These are phyloP conservation scores for Phrynosoma platyrhinos DNA, from an alignment of 2,113 vertebrate species.

Conservation along the genomic window DNA sequence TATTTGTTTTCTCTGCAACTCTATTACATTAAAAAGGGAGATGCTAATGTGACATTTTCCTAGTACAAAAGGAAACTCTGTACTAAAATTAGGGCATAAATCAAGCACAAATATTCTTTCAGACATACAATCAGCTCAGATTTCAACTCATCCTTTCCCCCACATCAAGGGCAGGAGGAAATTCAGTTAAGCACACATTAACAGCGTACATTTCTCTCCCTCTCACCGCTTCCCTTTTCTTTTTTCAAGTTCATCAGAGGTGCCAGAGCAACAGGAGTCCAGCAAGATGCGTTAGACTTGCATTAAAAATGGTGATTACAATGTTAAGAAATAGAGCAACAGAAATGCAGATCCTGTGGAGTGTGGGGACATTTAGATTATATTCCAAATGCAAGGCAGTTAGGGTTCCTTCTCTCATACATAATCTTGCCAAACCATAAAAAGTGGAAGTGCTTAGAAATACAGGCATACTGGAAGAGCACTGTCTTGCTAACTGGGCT, in stretches of 20 bases:
- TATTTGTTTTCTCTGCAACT: slow-evolving; percentile 57
- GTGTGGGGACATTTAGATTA: slow-evolving; percentile 37
- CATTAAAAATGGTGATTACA: slow-evolving; percentile 48
- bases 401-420: not conserved
- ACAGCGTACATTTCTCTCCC: not conserved
- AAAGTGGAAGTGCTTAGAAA: not conserved
- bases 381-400: slow-evolving; percentile 23
- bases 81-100: slow-evolving; percentile 77
- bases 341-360: slow-evolving; percentile 56
- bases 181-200: slow-evolving; percentile 42
- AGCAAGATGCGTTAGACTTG: slow-evolving; percentile 38
- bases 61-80: slow-evolving; percentile 67
- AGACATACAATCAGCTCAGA: slow-evolving; percentile 68
- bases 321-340: slow-evolving; percentile 43
- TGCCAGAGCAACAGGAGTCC: slow-evolving; percentile 7
- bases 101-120: slow-evolving; percentile 72
- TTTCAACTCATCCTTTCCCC: slow-evolving; percentile 64
- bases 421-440: not conserved
- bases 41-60: slow-evolving; percentile 78
- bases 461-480: no score
- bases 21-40: slow-evolving; percentile 58
- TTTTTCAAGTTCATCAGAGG: slow-evolving; percentile 17
- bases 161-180: slow-evolving; percentile 36
- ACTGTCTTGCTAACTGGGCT: not conserved
- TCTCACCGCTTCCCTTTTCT: not conserved